A percentile compares a stretch with the other conserved stretches of the same genome.
Conservation (phyloP, 2,888 invertebrate species). For the Scotopteryx bipunctaria region DNA sequence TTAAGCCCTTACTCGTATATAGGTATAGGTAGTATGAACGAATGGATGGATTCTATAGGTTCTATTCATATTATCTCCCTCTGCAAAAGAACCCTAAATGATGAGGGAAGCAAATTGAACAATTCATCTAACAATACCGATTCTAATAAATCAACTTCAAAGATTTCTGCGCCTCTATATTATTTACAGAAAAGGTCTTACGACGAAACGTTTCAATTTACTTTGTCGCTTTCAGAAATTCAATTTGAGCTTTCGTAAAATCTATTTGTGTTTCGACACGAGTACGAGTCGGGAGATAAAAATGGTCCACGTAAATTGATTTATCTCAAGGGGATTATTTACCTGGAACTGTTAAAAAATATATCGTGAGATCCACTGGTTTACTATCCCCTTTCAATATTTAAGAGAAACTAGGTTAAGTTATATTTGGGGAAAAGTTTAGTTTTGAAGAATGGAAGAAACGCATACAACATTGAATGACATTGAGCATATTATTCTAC, state of each 20-base stretch:
- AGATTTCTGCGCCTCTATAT: slow-evolving; percentile 26
- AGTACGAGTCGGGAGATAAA: slow-evolving; percentile 40
- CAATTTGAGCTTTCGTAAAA: slow-evolving; percentile 51
- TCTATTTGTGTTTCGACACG: slow-evolving; percentile 52
- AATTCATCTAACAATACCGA: slow-evolving; percentile 6
- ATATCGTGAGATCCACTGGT: not conserved
- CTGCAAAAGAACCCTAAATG: not conserved
- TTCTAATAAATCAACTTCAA: slow-evolving; percentile 29
- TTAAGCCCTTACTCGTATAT: too few relatives aligned
- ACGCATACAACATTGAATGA: too few relatives aligned
- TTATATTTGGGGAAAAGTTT: too few relatives aligned
- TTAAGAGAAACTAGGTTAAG: not conserved
- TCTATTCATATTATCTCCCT: not conserved
- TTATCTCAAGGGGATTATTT: slow-evolving; percentile 35
- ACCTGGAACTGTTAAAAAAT: slow-evolving; percentile 9
- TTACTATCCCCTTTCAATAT: not conserved
- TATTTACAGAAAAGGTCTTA: slow-evolving; percentile 41
- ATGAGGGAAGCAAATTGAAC: not conserved
- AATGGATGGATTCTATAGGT: too few relatives aligned
- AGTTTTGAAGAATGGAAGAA: too few relatives aligned
- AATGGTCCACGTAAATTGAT: slow-evolving; percentile 49
- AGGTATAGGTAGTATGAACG: too few relatives aligned
- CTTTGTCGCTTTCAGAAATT: slow-evolving; percentile 48
- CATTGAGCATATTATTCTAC: too few relatives aligned
- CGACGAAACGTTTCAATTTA: slow-evolving; percentile 44